Base-by-base conservation (phyloP, 2,113 vertebrate species). In the Pseudonaja textilis region DNA sequence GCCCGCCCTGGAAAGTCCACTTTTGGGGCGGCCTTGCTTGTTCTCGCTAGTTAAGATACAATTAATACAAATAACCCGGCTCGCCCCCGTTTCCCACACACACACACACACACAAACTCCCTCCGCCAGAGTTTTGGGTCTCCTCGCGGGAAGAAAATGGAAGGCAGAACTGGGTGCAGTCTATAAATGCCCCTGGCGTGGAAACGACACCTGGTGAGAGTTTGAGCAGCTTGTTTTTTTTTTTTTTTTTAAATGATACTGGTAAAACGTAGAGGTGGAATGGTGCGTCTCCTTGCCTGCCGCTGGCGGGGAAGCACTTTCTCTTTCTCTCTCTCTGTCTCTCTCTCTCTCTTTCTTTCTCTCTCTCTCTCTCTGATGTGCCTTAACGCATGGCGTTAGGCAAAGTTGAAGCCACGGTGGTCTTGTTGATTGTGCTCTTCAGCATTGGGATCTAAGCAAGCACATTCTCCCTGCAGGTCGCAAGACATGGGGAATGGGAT, bases 401-500 rank as follows among this genome's bases (percentile, higher is more conserved):
- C 98, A 95, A 98, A 97, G 93, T 95, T 98, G 94, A 98, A 98
- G 97, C 91, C 97, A 29, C 2, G 98, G 4, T 97, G 96, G 18
- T 98, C 98, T 93, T 98, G 98, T 93, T 97, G 98, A 91, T 96
- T 97, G 97, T 99, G 99, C 97, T 99, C 99, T 88, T 98, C 96
- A 90, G 99, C 98, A 0, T 98, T 97, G 52, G 99, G 99, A 95
- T 99, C 99, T 94, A 98, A 98, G 93, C 99, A 99, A 95, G 99
- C 98, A 94, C 99, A 99, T 88, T 99, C 99, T 91, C 98, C 98
- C 95, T 98, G 98, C 34, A 98, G 96, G 96, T 99, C 98, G 95
- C 99, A 99, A 93, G 98, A 99, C 98, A 99, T 98, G 74, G 99
- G 99, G 94, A 99, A 99, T 0, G 99, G 99, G 87, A 98, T 99